Evolutionary conservation across 2,113 vertebrate genomes (phyloP), one percentile per base, ranked within the genome.

Genomic region (Lepus timidus): DNA sequence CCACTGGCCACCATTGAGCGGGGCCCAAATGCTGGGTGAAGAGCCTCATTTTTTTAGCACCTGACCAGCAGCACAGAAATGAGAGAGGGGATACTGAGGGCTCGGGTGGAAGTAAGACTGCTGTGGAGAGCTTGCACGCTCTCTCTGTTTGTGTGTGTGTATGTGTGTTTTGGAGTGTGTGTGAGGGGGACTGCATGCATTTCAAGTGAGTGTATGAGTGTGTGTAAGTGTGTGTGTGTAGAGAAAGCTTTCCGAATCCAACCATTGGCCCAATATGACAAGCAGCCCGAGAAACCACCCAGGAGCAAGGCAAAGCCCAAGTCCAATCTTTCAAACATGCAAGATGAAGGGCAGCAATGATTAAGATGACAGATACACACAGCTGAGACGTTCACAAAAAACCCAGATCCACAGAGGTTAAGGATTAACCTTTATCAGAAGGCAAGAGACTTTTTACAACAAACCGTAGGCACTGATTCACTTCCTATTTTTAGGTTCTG

Each of bases 351-450:
- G 76, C 52, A 94, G 80, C 82, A 70, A 90, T 92, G 78, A 96
- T 95, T 83, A 91, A 80, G 90, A 93, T 86, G 74, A 96, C 88
- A 91, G 92, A 83, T 49, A 90, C 85, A 88, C 0, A 36, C 74
- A 93, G 74, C 49, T 80, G 31, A 76, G 81, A 92, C 85, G 73
- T 90, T 93, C 33, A 65, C 55, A 70, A 88, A 86, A 92, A 62
- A 70, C 76, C 67, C 81, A 92, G 44, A 78, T 90, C 87, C 33
- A 78, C 55, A 19, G 81, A 90, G 81, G 82, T 88, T 90, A 78
- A 94, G 55, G 58, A 70, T 1, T 97, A 92, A 95, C 92, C 88
- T 96, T 97, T 95, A 90, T 93, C 67, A 81, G 84, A 94, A 93
- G 27, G 65, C 55, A 78, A 80, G 65, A 90, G 65, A 80, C 90